Evolutionary conservation across 2,113 vertebrate genomes (phyloP).

Genomic region (Malurus melanocephalus): DNA sequence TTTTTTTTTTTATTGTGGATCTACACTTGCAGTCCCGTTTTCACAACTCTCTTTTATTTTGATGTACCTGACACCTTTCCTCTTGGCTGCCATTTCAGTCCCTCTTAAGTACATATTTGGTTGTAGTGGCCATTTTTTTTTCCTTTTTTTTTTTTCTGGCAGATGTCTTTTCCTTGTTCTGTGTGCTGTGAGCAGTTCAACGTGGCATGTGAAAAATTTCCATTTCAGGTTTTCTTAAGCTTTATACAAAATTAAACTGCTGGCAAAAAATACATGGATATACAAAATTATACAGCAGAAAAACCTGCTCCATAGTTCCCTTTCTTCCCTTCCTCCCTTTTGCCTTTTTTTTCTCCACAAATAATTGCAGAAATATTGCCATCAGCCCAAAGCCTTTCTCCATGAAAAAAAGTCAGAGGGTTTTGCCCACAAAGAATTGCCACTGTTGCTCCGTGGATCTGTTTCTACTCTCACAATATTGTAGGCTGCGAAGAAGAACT

Average conservation of each 20-base stretch:
- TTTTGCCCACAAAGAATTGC: conserved; percentile 12
- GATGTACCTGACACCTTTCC: conserved; percentile 36
- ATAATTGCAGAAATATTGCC: not conserved
- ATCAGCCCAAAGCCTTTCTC: not conserved
- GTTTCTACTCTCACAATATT: conserved; percentile 62
- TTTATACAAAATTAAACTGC: conserved; percentile 23
- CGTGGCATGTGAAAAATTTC: conserved; percentile 55
- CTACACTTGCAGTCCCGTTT: not conserved
- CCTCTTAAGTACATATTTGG: conserved; percentile 22
- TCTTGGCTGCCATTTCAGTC: conserved; percentile 16
- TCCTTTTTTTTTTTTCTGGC: not conserved
- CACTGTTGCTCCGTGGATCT: not conserved
- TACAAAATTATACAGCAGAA: not conserved
- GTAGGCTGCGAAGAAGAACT: conserved; percentile 33
- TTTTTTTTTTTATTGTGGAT: not conserved
- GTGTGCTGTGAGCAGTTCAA: conserved; percentile 18
- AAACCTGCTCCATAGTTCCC: not conserved
- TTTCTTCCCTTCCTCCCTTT: not conserved
- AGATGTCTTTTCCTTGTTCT: conserved; percentile 49
- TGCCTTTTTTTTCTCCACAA: not conserved
- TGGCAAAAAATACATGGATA: conserved; percentile 15
- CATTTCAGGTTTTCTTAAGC: conserved; percentile 44
- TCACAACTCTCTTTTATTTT: conserved; percentile 9
- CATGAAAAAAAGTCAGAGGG: not conserved
- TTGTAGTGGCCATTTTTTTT: not conserved